Percentiles rank a stretch among this genome's conserved stretches.
These are phyloP conservation scores for Metaphire vulgaris DNA, from an alignment of 1,140 invertebrate species.

Conservation along the genomic window DNA sequence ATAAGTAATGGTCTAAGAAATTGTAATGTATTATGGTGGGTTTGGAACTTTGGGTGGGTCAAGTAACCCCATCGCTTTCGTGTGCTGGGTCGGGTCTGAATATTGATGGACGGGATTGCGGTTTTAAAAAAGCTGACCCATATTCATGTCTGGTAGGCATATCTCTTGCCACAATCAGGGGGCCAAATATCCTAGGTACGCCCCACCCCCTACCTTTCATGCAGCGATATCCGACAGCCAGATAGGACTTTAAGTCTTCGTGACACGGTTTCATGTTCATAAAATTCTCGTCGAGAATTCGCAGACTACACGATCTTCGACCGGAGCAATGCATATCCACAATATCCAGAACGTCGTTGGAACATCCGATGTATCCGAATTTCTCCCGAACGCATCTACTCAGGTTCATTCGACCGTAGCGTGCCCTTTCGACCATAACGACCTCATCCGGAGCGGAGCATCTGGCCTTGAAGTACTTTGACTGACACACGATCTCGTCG, in stretches of 20 bases:
- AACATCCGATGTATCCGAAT: slow-evolving; percentile 29
- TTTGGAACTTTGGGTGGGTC: no score
- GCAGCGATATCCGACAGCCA: slow-evolving; percentile 23
- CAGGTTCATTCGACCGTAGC: slow-evolving; percentile 20
- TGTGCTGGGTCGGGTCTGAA: no score
- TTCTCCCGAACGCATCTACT: slow-evolving; percentile 24
- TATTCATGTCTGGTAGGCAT: no score
- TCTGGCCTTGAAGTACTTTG: slow-evolving; percentile 11
- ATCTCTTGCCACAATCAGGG: no score
- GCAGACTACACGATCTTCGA: slow-evolving; percentile 16
- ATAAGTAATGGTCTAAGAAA: no score
- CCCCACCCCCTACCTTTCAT: slow-evolving; percentile 27
- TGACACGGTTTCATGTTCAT: slow-evolving; percentile 17
- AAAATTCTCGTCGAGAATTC: slow-evolving; percentile 28
- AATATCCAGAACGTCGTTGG: slow-evolving; percentile 22
- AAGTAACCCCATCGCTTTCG: no score
- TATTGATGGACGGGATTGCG: no score
- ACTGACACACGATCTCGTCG: slow-evolving; percentile 14
- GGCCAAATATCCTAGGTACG: no score
- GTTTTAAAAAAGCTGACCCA: no score
- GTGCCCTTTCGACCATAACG: slow-evolving; percentile 9
- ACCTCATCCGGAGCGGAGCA: slow-evolving; percentile 9
- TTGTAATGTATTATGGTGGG: no score
- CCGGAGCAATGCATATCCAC: slow-evolving; percentile 27
- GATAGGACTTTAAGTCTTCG: slow-evolving; percentile 26